Evolutionary conservation across 2,797 vertebrate species (phyloP).

Genomic region (Nothura maculosa): DNA sequence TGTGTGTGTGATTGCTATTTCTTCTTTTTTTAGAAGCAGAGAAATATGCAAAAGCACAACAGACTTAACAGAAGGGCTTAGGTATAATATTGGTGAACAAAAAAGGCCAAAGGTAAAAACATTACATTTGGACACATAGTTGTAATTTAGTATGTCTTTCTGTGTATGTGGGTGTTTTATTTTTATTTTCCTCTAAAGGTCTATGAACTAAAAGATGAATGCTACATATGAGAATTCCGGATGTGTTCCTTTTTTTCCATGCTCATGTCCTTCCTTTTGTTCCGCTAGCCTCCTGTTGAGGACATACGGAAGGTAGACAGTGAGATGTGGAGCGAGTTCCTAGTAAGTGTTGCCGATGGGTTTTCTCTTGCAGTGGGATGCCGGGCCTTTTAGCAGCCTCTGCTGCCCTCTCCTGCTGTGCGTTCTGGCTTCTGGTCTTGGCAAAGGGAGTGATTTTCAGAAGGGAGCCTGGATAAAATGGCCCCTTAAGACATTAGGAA

Average conservation of each 20-base stretch:
- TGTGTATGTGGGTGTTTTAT: not conserved
- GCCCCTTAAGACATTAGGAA: not conserved
- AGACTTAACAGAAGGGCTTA: not conserved
- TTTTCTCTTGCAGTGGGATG: not conserved
- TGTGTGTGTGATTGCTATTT: not conserved
- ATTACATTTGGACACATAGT: not conserved
- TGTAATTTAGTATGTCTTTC: not conserved
- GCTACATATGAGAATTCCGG: not conserved
- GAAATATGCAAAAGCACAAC: not conserved
- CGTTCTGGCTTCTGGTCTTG: constrained; percentile 7
- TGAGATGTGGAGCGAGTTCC: not conserved
- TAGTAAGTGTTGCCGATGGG: not conserved
- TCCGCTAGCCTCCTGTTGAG: not conserved
- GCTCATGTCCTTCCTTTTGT: not conserved
- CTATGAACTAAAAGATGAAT: not conserved
- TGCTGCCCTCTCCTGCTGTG: constrained; percentile 75
- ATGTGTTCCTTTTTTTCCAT: not conserved
- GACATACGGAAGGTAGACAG: not conserved
- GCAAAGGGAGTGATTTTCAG: not conserved
- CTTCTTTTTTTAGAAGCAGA: not conserved
- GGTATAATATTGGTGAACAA: not conserved
- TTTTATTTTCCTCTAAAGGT: not conserved
- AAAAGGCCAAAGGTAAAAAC: not conserved
- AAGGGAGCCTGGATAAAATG: not conserved
- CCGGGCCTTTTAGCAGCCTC: constrained; percentile 31